Conservation (phyloP, 2,113 vertebrate species). For the Hemichromis elongatus region DNA sequence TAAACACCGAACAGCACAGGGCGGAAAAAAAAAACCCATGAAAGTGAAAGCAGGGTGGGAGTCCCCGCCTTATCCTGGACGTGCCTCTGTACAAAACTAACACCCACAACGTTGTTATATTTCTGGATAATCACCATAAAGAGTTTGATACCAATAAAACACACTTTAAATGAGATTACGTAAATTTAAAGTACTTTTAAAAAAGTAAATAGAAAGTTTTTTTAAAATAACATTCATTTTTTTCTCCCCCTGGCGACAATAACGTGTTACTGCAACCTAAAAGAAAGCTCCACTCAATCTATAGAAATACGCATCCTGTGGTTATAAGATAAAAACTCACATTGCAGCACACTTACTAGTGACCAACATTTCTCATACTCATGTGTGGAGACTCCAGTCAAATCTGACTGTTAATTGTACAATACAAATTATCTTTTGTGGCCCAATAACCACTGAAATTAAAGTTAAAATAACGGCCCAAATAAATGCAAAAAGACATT, state of each 20-base stretch:
- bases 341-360: background rate
- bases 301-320: background rate
- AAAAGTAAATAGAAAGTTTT: background rate
- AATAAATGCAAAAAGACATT: background rate
- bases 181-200: background rate
- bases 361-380: background rate
- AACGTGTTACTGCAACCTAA: background rate
- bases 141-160: background rate
- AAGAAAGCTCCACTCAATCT: background rate
- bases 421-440: background rate
- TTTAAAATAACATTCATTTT: too few species aligned
- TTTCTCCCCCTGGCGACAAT: background rate
- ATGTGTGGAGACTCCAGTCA: background rate
- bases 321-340: background rate
- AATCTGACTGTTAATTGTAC: background rate
- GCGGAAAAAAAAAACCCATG: fast-evolving
- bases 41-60: background rate
- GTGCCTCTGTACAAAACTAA: background rate
- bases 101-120: background rate
- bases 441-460: background rate
- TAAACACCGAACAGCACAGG: background rate
- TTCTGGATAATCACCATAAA: background rate
- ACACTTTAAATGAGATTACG: fast-evolving
- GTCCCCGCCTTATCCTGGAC: background rate
- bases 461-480: background rate